Percentiles rank a stretch among this genome's conserved stretches.
phyloP scores from a whole-genome alignment of 2,888 invertebrate genomes.

The Tipula lateralis region DNA sequence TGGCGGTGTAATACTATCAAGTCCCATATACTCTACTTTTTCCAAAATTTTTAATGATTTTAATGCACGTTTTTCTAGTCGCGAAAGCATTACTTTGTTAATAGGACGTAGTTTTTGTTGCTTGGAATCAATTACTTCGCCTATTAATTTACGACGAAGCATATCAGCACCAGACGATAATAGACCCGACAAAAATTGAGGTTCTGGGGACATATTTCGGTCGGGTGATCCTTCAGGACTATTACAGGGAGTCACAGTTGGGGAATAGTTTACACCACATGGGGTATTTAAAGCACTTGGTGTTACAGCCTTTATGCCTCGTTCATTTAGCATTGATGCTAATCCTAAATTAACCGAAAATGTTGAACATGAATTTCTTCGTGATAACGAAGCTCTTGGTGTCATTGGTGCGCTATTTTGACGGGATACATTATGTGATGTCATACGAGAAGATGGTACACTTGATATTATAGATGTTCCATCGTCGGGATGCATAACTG shows the following conservation, averaged over 20 bases:
- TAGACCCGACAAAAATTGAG: conserved; percentile 53
- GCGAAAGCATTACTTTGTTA: conserved; percentile 45
- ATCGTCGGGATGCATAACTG: conserved; percentile 85
- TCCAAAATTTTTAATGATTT: conserved; percentile 57
- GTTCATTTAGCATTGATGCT: conserved; percentile 71
- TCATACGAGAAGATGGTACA: conserved; percentile 60
- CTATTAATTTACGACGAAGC: conserved; percentile 58
- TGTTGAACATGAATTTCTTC: conserved; percentile 75
- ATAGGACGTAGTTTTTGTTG: conserved; percentile 41
- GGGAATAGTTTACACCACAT: conserved; percentile 61
- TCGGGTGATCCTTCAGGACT: conserved; percentile 66
- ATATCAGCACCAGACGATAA: conserved; percentile 63
- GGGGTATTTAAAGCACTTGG: conserved; percentile 63
- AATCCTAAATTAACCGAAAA: conserved; percentile 66
- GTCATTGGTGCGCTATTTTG: conserved; percentile 49
- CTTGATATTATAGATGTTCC: conserved; percentile 62
- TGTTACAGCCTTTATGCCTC: conserved; percentile 70
- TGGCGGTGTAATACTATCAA: conserved; percentile 53
- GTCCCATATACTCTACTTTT: conserved; percentile 63
- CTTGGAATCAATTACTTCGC: conserved; percentile 47
- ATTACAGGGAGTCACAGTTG: conserved; percentile 84
- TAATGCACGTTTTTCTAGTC: conserved; percentile 48
- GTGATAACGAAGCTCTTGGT: conserved; percentile 56
- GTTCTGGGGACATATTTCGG: conserved; percentile 48
- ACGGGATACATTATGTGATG: conserved; percentile 57